Evolutionary conservation across 2,888 invertebrate genomes (phyloP).

Genomic region (Conistra vaccinii): DNA sequence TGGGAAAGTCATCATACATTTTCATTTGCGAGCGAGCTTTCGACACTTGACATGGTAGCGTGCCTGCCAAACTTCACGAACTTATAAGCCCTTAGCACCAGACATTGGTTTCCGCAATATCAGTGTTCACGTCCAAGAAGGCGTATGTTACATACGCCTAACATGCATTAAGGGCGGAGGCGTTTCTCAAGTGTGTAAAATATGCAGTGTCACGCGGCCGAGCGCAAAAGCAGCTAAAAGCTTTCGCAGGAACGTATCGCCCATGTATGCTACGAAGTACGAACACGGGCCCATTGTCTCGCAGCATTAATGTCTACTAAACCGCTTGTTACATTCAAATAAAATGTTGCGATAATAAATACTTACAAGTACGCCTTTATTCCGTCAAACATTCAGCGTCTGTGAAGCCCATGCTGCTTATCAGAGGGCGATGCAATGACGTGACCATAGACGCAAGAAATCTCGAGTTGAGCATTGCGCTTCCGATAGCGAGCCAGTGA

Average conservation of each 20-base stretch:
- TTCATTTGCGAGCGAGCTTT: constrained; percentile 3
- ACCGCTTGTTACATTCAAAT: constrained; percentile 50
- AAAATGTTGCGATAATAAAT: constrained; percentile 55
- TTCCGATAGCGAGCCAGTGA: constrained; percentile 4
- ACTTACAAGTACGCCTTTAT: constrained; percentile 60
- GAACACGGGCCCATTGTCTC: constrained; percentile 58
- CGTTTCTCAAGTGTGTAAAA: constrained; percentile 61
- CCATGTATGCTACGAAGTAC: constrained; percentile 15
- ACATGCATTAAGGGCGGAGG: constrained; percentile 63
- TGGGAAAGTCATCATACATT: background rate
- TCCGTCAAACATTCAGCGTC: constrained; percentile 44
- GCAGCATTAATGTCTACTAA: constrained; percentile 48
- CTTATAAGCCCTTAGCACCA: constrained; percentile 36
- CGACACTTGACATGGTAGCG: constrained; percentile 27
- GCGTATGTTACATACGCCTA: constrained; percentile 50
- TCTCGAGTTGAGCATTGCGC: constrained; percentile 24
- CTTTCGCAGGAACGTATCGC: constrained; percentile 58
- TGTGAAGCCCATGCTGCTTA: constrained; percentile 44
- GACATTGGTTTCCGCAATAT: constrained; percentile 55
- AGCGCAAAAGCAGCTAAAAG: constrained; percentile 49
- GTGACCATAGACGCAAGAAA: constrained; percentile 31
- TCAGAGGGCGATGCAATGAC: constrained; percentile 39
- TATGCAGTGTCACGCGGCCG: constrained; percentile 69
- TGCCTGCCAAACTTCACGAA: constrained; percentile 34
- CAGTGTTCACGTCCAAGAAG: constrained; percentile 55